These are phyloP conservation scores for Pantherophis guttatus DNA, from an alignment of 2,113 vertebrate species.

Conservation along the genomic window DNA sequence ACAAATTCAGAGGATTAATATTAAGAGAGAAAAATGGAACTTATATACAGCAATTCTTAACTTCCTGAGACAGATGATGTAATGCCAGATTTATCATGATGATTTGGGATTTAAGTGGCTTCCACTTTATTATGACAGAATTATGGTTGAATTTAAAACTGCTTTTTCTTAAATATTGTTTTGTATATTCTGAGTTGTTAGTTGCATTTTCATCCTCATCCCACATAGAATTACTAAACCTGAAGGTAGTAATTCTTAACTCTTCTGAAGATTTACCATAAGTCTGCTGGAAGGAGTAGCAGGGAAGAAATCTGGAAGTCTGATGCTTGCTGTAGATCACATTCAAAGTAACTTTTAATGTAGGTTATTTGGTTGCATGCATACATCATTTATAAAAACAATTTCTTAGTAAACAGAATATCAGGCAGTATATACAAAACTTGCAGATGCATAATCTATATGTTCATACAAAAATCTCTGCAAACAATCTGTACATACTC, in stretches of 20 bases:
- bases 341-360: background rate
- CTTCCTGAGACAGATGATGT: background rate
- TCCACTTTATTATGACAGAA: background rate
- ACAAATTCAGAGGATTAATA: background rate
- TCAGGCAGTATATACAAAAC: background rate
- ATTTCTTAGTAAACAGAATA: background rate
- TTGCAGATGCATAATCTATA: background rate
- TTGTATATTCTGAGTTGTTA: background rate
- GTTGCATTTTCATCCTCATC: background rate
- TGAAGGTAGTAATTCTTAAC: background rate
- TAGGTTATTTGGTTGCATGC: background rate
- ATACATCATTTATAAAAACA: background rate
- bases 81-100: background rate
- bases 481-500: background rate
- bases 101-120: background rate
- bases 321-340: background rate
- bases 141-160: background rate
- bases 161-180: background rate
- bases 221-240: background rate
- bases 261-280: background rate
- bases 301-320: background rate
- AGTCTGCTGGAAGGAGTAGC: background rate
- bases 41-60: background rate
- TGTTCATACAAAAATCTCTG: background rate
- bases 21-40: background rate